Evolutionary conservation across 2,888 invertebrate species (phyloP).

Genomic region (Amphiduros pacificus): DNA sequence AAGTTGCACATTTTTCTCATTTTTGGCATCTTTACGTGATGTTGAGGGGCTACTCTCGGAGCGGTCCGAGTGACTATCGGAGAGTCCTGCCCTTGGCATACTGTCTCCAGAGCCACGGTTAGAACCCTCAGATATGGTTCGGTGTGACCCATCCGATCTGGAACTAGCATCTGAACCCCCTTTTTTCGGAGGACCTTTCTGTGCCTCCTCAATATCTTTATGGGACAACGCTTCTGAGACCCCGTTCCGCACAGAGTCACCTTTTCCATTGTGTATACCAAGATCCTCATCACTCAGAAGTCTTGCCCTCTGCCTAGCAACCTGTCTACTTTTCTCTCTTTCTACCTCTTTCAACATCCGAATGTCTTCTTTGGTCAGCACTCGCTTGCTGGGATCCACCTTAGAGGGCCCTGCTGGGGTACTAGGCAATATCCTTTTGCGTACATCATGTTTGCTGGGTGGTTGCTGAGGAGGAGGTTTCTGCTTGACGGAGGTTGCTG

Average conservation of each 20-base stretch:
- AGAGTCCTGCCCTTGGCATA: conserved; percentile 1
- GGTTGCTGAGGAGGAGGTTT: conserved; percentile 8
- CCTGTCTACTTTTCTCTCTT: conserved; percentile 60
- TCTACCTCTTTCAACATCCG: conserved; percentile 12
- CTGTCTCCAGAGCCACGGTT: conserved; percentile 2
- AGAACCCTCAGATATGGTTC: not conserved
- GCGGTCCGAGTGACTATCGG: conserved; percentile 9
- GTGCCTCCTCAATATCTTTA: not conserved
- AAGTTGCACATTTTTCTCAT: not conserved
- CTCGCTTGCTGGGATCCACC: not conserved
- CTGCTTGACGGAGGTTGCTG: conserved; percentile 40
- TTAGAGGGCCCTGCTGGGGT: conserved; percentile 1
- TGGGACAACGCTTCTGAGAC: not conserved
- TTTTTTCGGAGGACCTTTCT: not conserved
- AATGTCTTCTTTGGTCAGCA: not conserved
- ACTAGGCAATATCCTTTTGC: conserved; percentile 1
- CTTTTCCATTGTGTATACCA: conserved; percentile 56
- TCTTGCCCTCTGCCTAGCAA: conserved; percentile 69
- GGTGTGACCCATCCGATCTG: not conserved
- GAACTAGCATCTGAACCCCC: conserved; percentile 10
- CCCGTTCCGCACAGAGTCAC: not conserved
- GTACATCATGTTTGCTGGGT: not conserved
- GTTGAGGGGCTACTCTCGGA: not conserved
- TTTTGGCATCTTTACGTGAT: not conserved
- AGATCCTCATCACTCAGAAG: conserved; percentile 75